phyloP scores from a whole-genome alignment of 2,888 invertebrate species.

The Drosophila monieri region DNA sequence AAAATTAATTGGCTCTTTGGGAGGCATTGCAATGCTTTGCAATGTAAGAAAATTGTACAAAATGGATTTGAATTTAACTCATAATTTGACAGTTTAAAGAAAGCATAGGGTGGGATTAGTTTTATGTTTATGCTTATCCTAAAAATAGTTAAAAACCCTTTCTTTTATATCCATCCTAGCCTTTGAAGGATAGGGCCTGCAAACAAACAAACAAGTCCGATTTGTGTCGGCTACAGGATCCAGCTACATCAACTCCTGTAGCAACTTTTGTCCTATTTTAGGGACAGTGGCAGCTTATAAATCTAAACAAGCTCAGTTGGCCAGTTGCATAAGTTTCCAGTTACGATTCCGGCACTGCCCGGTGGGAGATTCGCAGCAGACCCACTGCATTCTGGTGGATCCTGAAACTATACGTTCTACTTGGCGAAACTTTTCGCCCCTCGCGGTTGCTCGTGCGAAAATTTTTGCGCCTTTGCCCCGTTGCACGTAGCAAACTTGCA shows the following conservation, averaged over 20 bases:
- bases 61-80: background rate
- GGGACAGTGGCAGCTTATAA: conserved; percentile 46
- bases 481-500: conserved; percentile 46
- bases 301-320: conserved; percentile 54
- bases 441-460: conserved; percentile 54
- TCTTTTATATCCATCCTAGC: background rate
- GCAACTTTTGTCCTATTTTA: conserved; percentile 13
- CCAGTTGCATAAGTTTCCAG: conserved; percentile 59
- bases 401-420: conserved; percentile 24
- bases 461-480: conserved; percentile 32
- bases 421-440: conserved; percentile 40
- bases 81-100: background rate
- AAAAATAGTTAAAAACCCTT: background rate
- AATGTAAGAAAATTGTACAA: background rate
- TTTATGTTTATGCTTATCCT: background rate
- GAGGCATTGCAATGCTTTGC: no score
- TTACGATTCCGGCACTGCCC: conserved; percentile 20
- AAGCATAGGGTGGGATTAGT: background rate
- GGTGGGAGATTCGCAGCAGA: conserved; percentile 13
- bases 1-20: no score
- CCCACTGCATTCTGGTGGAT: conserved; percentile 28
- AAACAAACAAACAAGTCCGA: conserved; percentile 7
- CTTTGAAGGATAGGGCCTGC: no score
- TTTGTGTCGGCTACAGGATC: conserved; percentile 5
- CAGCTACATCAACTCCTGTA: conserved; percentile 31